Evolutionary conservation across 1,140 invertebrate species (phyloP), one percentile per base, ranked within the genome.

Genomic region (Drosophila ercepeae): DNA sequence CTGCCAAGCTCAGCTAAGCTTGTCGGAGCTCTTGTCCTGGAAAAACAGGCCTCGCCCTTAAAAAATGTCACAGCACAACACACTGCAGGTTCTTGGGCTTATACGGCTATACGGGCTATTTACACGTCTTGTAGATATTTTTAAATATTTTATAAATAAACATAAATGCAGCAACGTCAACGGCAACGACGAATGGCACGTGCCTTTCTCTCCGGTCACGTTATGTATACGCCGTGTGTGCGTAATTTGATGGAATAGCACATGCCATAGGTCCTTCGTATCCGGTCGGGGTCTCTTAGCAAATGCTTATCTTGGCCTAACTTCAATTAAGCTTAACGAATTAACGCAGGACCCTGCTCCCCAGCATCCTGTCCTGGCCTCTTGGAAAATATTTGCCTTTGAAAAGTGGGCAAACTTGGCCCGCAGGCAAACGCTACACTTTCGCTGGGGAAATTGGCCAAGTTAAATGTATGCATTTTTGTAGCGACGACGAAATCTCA

Each of bases 121-220:
- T 76, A 81, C 79, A 84, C 79, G 79, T 86, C 65, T 79, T 79
- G 79, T 60, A 36, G 53, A 64, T 75, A 78, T 68, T 84, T 68
- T 84, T 86, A 84, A 84, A 84, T 84, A 86, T 76, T 84, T 86
- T 79, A 84, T 84, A 84, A 79, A 86, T 79, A 84, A 75, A 75
- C 81, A 79, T 67, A 86, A 79, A 79, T 59, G 72, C 75, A 86
- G 58, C 42, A 19, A 34, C 23, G 29, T 27, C 55, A 27, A 32
- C 75, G 79, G 58, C 42, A 19, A 34, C 23, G 29, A 29, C 55
- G 32, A 32, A 32, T 25, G 70, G 53, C 44, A 73, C 79, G 79
- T 84, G 79, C 68, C 61, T 13, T 34, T n/a, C 13, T 29, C 34
- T 41, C n/a, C 27, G 52, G 72, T 72, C 81, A 84, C 79, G 81